Evolutionary conservation across 2,888 invertebrate genomes (phyloP), one percentile per base, ranked within the genome.

Genomic region (Antheraea yamamai): DNA sequence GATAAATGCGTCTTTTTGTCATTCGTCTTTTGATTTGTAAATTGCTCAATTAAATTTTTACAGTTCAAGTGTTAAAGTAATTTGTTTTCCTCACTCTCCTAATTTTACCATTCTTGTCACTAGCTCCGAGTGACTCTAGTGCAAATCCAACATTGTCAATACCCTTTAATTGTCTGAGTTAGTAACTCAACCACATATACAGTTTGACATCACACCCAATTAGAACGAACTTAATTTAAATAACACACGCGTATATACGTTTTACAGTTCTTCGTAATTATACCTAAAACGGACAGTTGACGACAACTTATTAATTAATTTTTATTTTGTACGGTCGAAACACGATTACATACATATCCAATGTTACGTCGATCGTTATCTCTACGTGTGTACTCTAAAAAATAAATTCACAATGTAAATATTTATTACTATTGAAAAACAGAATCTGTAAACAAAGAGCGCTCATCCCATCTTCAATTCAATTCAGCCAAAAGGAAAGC

Each of bases 401-500:
- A 58, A 70, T 30, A 70, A 68, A 70, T 73, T 51, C 74, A 75
- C 79, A 79, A 78, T 77, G 74, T 47, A 78, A 78, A 79, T 73
- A 76, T 78, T 83, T 81, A 79, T 79, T 79, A 76, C 77, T 78
- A 66, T 75, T 81, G 77, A 78, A 84, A 66, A 85, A 81, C 82
- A 80, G 80, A 81, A 82, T 87, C 79, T 81, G 82, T 85, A 86
- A 88, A 88, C 87, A 87, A 88, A 84, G 83, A 82, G 81, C 82
- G 82, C 79, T 86, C 84, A 86, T 85, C 83, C 85, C 82, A 83
- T 84, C 85, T 87, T 85, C 86, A 85, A 88, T 88, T 86, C 84
- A 82, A 85, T 87, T 82, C 88, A 84, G 83, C 84, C 80, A 78
- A 83, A 83, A 83, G 84, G 83, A 86, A 87, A 84, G 81, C 86